These are phyloP conservation scores for Rhynchotus rufescens DNA, from an alignment of 2,797 vertebrate genomes.

Conservation along the genomic window DNA sequence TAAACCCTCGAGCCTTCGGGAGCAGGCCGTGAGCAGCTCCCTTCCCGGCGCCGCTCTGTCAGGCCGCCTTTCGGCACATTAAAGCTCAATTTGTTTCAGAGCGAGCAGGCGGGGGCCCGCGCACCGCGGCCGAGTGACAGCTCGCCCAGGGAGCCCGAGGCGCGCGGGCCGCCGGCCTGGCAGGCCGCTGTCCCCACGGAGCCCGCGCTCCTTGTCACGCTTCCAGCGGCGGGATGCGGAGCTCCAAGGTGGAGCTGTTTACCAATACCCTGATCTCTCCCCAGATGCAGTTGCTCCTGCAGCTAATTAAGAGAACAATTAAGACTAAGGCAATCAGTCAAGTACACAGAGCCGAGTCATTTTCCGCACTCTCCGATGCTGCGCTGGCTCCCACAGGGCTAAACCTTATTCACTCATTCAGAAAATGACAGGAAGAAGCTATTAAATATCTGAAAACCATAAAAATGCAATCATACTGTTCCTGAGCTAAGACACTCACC, in stretches of 20 bases:
- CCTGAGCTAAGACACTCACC: constrained; percentile 81
- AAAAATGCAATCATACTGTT: constrained; percentile 86
- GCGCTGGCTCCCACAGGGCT: constrained; percentile 82
- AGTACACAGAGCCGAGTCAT: constrained; percentile 84
- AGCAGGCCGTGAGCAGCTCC: not conserved
- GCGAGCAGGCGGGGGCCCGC: constrained; percentile 77
- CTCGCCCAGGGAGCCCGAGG: constrained; percentile 66
- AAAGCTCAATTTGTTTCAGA: constrained; percentile 83
- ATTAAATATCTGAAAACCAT: constrained; percentile 89
- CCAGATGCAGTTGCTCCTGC: constrained; percentile 89
- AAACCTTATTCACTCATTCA: constrained; percentile 86
- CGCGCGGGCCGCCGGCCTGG: constrained; percentile 82
- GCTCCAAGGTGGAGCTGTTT: constrained; percentile 87
- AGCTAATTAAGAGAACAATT: constrained; percentile 99
- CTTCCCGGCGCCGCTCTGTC: constrained; percentile 54
- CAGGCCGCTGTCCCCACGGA: constrained; percentile 81
- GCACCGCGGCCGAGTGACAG: constrained; percentile 75
- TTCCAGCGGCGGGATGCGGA: constrained; percentile 84
- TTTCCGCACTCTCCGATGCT: constrained; percentile 78
- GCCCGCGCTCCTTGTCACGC: constrained; percentile 81
- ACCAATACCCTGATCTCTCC: constrained; percentile 87
- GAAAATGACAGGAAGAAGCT: constrained; percentile 88
- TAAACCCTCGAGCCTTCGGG: not conserved
- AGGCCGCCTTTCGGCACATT: constrained; percentile 76
- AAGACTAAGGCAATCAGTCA: constrained; percentile 89